Conservation (phyloP, 2,797 vertebrate species). For the Percopsis omiscomaycus region DNA sequence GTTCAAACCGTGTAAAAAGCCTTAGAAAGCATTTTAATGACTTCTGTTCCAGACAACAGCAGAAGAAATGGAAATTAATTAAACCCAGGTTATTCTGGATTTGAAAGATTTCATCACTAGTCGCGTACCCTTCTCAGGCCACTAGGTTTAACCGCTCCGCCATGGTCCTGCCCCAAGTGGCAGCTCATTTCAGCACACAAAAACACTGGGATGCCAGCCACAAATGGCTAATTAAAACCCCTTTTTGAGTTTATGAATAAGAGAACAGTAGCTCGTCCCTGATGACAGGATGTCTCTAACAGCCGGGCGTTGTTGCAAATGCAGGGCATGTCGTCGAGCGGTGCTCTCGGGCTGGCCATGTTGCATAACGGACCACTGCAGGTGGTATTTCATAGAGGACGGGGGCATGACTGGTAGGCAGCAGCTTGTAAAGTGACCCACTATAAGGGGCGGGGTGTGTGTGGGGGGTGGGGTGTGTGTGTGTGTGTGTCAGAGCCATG, state of each 20-base stretch:
- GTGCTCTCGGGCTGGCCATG: conserved; percentile 21
- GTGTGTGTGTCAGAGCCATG: conserved; percentile 17
- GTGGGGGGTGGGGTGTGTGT: too few species aligned
- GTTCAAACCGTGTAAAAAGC: background rate
- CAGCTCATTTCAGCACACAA: conserved; percentile 50
- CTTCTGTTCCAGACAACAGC: too few species aligned
- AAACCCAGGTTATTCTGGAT: conserved; percentile 15
- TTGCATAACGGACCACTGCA: conserved; percentile 53
- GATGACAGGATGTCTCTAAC: conserved; percentile 48
- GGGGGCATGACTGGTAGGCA: conserved; percentile 54
- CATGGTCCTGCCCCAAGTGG: conserved; percentile 31
- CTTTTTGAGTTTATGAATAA: conserved; percentile 60
- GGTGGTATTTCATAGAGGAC: conserved; percentile 49
- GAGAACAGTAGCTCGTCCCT: conserved; percentile 33
- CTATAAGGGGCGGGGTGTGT: conserved; percentile 10
- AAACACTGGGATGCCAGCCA: conserved; percentile 41
- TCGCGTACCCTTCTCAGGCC: conserved; percentile 36
- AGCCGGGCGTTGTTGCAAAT: conserved; percentile 40
- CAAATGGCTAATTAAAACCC: conserved; percentile 59
- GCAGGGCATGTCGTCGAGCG: conserved; percentile 30
- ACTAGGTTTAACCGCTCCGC: conserved; percentile 28
- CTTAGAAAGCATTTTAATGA: too few species aligned
- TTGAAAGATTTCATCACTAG: conserved; percentile 37
- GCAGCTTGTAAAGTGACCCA: conserved; percentile 59
- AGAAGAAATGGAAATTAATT: too few species aligned